Evolutionary conservation across 2,797 vertebrate species (phyloP).

Genomic region (Sarcophilus harrisii): DNA sequence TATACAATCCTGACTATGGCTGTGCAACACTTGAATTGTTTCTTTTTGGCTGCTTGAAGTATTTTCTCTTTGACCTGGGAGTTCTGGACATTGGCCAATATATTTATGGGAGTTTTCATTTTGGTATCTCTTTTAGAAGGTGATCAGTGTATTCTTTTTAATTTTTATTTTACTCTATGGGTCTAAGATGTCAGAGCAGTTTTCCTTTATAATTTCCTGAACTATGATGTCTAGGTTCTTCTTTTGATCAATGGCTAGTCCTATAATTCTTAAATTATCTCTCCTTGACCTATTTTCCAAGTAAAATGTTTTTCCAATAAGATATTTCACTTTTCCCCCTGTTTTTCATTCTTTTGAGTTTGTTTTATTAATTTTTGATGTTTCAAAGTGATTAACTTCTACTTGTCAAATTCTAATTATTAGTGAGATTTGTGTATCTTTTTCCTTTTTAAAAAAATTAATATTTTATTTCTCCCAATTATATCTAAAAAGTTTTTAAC

Average conservation of each 20-base stretch:
- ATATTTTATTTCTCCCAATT: neutral
- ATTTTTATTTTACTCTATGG: neutral
- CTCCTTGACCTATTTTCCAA: neutral
- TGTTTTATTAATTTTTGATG: neutral
- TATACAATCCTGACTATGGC: neutral
- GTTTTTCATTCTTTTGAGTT: neutral
- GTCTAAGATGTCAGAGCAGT: neutral
- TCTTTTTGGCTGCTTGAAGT: neutral
- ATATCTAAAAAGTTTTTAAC: neutral
- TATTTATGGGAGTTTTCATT: neutral
- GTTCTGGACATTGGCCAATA: neutral
- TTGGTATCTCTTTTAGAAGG: neutral
- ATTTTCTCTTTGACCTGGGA: neutral
- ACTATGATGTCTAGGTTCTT: neutral
- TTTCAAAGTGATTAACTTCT: neutral
- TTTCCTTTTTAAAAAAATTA: neutral
- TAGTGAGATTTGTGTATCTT: neutral
- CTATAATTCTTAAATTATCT: neutral
- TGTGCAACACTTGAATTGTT: neutral
- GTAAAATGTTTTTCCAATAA: neutral
- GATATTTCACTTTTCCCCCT: neutral
- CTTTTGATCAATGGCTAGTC: neutral
- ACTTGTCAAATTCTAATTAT: neutral
- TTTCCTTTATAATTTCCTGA: neutral
- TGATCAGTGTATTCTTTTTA: neutral